phyloP scores from a whole-genome alignment of 2,113 vertebrate species.

The Sylvilagus bachmani region DNA sequence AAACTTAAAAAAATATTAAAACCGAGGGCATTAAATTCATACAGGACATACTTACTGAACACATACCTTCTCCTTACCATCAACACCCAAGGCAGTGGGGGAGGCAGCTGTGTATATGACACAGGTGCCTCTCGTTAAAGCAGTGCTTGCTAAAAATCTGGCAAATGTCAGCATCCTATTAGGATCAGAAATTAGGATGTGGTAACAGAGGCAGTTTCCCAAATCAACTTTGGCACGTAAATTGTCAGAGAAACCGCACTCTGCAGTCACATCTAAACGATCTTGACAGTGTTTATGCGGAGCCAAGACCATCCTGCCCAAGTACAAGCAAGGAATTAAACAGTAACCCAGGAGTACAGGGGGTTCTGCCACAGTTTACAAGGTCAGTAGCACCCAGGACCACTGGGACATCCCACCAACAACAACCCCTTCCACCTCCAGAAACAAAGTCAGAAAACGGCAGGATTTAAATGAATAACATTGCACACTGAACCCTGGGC shows the following conservation, averaged over 20 bases:
- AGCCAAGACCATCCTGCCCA: not conserved
- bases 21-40: not conserved
- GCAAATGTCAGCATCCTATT: not conserved
- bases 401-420: not conserved
- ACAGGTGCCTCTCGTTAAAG: not conserved
- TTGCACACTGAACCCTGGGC: not conserved
- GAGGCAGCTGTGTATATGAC: not conserved
- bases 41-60: not conserved
- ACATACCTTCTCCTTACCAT: not conserved
- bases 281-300: not conserved
- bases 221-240: constrained; percentile 12
- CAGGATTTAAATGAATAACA: not conserved
- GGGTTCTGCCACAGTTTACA: not conserved
- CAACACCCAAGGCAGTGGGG: not conserved
- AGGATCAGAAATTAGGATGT: constrained; percentile 28
- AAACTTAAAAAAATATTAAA: not conserved
- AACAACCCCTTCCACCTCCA: not conserved
- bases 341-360: not conserved
- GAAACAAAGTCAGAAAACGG: not conserved
- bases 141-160: not conserved
- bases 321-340: not conserved
- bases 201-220: constrained; percentile 52
- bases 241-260: constrained; percentile 27
- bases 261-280: not conserved
- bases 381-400: not conserved